Conservation (phyloP, 2,797 vertebrate genomes). For the Sphaeramia orbicularis region DNA sequence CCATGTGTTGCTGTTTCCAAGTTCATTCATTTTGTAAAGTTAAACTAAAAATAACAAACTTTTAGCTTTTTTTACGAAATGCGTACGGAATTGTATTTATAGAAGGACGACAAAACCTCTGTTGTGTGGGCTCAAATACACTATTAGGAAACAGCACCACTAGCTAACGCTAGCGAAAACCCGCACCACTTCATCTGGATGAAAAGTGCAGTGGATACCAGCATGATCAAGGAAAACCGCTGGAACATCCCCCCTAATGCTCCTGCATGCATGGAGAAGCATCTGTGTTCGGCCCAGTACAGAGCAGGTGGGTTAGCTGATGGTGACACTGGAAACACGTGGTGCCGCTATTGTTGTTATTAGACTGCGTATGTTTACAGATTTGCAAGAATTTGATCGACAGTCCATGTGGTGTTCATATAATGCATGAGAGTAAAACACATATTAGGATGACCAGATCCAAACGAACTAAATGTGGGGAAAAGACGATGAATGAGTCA, state of each 20-base stretch:
- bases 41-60: background rate
- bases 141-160: background rate
- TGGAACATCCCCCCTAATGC: slow-evolving; percentile 93
- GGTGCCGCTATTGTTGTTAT: slow-evolving; percentile 10
- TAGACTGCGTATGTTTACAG: background rate
- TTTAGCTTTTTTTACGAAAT: background rate
- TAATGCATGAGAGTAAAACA: background rate
- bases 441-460: no score
- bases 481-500: no score
- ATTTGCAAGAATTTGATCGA: background rate
- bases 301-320: slow-evolving; percentile 79
- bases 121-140: no score
- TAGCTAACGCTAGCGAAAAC: slow-evolving; percentile 5
- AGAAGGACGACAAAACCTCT: no score
- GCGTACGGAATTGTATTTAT: background rate
- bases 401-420: background rate
- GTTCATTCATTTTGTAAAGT: slow-evolving; percentile 33
- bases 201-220: slow-evolving; percentile 69
- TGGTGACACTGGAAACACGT: slow-evolving; percentile 42
- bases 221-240: slow-evolving; percentile 85
- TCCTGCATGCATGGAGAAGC: slow-evolving; percentile 95
- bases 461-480: no score
- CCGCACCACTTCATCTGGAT: slow-evolving; percentile 45
- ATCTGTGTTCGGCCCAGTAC: slow-evolving; percentile 90
- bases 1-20: slow-evolving; percentile 51